phyloP scores from a whole-genome alignment of 2,888 invertebrate species.

The Calameuta idolon region DNA sequence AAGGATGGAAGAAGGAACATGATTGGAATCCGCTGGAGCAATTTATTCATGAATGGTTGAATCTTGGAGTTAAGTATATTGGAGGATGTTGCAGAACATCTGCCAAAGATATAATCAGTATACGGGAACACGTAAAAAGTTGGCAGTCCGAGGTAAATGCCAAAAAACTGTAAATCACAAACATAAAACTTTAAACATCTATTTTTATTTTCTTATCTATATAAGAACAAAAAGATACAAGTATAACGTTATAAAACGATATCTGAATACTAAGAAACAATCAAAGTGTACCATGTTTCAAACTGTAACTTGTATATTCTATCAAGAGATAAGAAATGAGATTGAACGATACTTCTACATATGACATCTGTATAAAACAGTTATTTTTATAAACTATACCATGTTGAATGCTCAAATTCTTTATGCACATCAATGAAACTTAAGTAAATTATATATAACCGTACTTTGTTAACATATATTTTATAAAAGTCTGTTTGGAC shows the following conservation, averaged over 20 bases:
- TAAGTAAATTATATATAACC: neutral
- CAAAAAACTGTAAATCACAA: neutral
- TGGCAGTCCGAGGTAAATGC: slow-evolving; percentile 54
- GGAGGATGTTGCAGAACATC: slow-evolving; percentile 94
- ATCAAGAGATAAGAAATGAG: neutral
- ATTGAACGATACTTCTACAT: neutral
- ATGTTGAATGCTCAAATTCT: neutral
- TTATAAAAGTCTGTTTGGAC: neutral
- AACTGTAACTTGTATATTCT: neutral
- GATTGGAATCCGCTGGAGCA: slow-evolving; percentile 78
- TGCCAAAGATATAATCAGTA: slow-evolving; percentile 82
- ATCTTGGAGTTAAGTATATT: slow-evolving; percentile 84
- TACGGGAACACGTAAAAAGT: slow-evolving; percentile 74
- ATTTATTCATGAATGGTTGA: slow-evolving; percentile 84
- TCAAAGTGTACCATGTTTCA: neutral
- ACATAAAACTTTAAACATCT: neutral
- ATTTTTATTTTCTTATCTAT: neutral
- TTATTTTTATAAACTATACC: neutral
- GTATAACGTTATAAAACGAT: neutral
- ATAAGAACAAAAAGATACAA: neutral
- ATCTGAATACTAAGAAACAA: no score
- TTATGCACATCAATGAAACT: no score
- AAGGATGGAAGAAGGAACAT: slow-evolving; percentile 71
- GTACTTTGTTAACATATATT: neutral
- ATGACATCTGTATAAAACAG: neutral